phyloP scores from a whole-genome alignment of 2,113 vertebrate genomes.

The Sminthopsis crassicaudata region DNA sequence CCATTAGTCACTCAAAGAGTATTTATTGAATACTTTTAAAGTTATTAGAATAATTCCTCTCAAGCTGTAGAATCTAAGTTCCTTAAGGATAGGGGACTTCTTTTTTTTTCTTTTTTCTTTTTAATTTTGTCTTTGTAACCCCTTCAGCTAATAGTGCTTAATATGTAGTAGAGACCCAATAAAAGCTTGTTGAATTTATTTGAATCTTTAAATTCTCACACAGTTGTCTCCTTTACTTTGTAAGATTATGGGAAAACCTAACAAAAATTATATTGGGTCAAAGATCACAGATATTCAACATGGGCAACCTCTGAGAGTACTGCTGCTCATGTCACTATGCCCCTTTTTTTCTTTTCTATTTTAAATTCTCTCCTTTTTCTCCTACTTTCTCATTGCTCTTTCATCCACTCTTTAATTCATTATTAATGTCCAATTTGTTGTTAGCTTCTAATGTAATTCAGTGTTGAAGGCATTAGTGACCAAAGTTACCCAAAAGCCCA shows the following conservation, averaged over 20 bases:
- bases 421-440: background rate
- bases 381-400: background rate
- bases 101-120: background rate
- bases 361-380: background rate
- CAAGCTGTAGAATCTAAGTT: background rate
- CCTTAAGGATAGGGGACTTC: background rate
- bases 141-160: background rate
- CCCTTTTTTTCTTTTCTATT: background rate
- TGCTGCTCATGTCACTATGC: background rate
- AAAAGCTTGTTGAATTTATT: background rate
- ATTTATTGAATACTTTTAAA: background rate
- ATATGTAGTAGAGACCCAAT: background rate
- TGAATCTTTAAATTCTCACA: background rate
- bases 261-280: background rate
- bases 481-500: background rate
- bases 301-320: background rate
- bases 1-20: background rate
- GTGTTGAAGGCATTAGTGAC: background rate
- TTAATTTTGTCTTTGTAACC: background rate
- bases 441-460: conserved; percentile 13
- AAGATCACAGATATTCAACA: conserved; percentile 14
- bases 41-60: background rate
- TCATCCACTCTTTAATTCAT: background rate
- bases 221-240: background rate
- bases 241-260: background rate